Evolutionary conservation across 2,888 invertebrate genomes (phyloP).

Genomic region (Idaea aversata): DNA sequence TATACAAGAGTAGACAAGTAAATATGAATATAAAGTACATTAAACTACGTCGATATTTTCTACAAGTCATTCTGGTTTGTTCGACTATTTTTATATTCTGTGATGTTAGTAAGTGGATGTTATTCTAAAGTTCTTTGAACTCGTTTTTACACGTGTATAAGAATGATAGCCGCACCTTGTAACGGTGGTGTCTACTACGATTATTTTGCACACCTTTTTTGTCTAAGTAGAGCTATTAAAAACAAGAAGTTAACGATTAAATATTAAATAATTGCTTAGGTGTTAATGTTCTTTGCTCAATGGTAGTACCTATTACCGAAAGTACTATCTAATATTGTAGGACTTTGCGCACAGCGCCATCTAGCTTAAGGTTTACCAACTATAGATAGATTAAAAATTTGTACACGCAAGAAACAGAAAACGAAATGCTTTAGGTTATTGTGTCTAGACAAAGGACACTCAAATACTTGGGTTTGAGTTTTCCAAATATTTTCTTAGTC

Average conservation of each 20-base stretch:
- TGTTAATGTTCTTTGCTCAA: too few relatives aligned
- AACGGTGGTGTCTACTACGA: conserved; percentile 1
- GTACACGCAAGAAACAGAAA: too few relatives aligned
- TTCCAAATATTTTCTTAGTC: too few relatives aligned
- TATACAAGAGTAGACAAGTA: not conserved
- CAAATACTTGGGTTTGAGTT: too few relatives aligned
- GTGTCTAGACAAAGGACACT: too few relatives aligned
- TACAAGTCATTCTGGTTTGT: not conserved
- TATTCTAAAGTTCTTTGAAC: conserved; percentile 22
- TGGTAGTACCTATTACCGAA: too few relatives aligned
- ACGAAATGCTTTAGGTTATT: too few relatives aligned
- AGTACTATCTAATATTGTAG: too few relatives aligned
- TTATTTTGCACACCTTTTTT: conserved; percentile 3
- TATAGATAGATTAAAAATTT: too few relatives aligned
- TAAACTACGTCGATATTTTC: not conserved
- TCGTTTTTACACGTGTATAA: conserved; percentile 16
- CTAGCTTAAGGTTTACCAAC: too few relatives aligned
- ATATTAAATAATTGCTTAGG: not conserved
- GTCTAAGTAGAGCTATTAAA: not conserved
- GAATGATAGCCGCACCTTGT: conserved; percentile 8
- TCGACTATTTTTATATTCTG: conserved; percentile 6
- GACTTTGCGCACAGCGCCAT: too few relatives aligned
- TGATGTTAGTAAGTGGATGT: conserved; percentile 6
- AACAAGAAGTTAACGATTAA: not conserved
- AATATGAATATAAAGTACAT: not conserved